These are phyloP conservation scores for Lepisosteus osseus DNA, from an alignment of 2,113 vertebrate species.

Conservation along the genomic window DNA sequence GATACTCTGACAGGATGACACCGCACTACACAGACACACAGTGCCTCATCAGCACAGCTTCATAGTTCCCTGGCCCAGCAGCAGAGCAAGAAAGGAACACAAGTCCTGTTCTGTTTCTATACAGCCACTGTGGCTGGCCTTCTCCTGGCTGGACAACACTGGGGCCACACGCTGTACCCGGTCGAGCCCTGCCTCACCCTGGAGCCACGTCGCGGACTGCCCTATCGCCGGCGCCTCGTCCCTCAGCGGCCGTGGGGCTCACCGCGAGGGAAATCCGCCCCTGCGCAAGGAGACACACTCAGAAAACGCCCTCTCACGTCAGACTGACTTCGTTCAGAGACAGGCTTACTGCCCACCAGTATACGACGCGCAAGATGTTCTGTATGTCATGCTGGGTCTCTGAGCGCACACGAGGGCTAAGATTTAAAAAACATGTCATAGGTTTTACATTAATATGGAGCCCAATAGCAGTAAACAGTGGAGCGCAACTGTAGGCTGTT, in stretches of 20 bases:
- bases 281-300: conserved; percentile 21
- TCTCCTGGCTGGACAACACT: background rate
- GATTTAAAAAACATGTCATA: background rate
- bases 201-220: no score
- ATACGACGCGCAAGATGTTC: background rate
- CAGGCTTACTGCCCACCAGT: background rate
- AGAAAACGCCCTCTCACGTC: background rate
- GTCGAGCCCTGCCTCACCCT: conserved; percentile 23
- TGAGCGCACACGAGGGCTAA: background rate
- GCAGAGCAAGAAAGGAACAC: no score
- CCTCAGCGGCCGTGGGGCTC: background rate
- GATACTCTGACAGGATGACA: no score
- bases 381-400: background rate
- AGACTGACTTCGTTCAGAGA: background rate
- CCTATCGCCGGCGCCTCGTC: conserved; percentile 13
- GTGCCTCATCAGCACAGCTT: background rate
- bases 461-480: background rate
- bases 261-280: conserved; percentile 16
- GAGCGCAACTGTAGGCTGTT: background rate
- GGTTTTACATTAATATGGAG: background rate
- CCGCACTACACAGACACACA: background rate
- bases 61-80: background rate
- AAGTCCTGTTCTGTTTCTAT: background rate
- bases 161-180: no score
- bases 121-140: background rate